Evolutionary conservation across 2,113 vertebrate species (phyloP), one percentile per base, ranked within the genome.

Genomic region (Zosterops japonicus): DNA sequence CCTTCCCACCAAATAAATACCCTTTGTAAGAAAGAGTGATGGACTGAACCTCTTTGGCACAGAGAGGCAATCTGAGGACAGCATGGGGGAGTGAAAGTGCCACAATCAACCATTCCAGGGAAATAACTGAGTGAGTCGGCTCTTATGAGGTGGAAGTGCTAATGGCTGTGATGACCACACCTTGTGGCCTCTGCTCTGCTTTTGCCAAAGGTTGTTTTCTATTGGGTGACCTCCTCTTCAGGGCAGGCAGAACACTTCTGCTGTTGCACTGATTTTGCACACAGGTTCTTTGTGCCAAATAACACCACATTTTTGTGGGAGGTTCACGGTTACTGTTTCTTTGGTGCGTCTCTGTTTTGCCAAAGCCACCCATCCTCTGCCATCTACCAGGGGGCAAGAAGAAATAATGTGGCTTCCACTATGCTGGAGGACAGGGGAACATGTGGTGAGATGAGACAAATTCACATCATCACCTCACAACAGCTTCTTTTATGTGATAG

Each of bases 361-460:
- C 93, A 83, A 92, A 94, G 68, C 75, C 90, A 90, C 52, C 60
- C 60, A 67, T 89, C 31, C 44, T 79, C 70, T 77, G 23, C 82
- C 82, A 60, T 74, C 76, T 94, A 85, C 59, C 64, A 68, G 28
- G 75, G 44, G 76, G 41, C 64, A 92, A 42, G 47, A 72, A 74
- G 84, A 80, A 91, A 95, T 68, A 85, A 78, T 36, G 63, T 68
- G 36, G 14, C 44, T 76, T 50, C 44, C 44, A 36, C 53, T 59
- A 2, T 27, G 17, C 44, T 52, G 55, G 75, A 83, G 81, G 74
- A 83, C 31, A 57, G 76, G 63, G 64, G 35, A 86, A 39, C 29
- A 50, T 50, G 83, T 83, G 63, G 27, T 71, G 44, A 75, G 77
- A 80, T 60, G 67, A 75, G 61, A 70, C 56, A 93, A 86, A 95